Evolutionary conservation across 1,140 invertebrate species (phyloP), one percentile per base, ranked within the genome.

Genomic region (Drosophila serrata): DNA sequence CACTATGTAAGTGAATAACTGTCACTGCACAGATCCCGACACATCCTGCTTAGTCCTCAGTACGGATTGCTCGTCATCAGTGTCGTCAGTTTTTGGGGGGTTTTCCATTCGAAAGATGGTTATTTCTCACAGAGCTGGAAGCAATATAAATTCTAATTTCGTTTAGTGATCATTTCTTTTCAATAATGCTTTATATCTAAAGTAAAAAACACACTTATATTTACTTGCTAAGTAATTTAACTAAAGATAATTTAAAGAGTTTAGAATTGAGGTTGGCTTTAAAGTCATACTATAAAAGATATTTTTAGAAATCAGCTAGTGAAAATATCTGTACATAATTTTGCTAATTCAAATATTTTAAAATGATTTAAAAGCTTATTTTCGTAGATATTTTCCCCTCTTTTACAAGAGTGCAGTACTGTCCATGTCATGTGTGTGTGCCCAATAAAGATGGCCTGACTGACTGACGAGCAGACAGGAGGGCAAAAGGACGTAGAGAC

Each of bases 1-100:
- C 84, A 84, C 80, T 84, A 90, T 90, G 58, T 90, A 88, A 90
- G 85, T 90, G 85, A 84, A 88, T 88, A 79, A 77, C 64, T 79
- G 85, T 75, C 78, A 78, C 58, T 72, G 74, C 72, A 73, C 73
- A 82, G 75, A 67, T 67, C 73, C 74, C 56, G 59, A 70, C 53
- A 61, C 68, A 74, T 61, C 65, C 55, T 51, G 37, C 68, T 59
- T 31, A 68, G 51, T 48, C 53, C 19, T 31, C 13, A n/a, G 31
- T 59, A 17, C 33, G 37, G 48, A 74, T 74, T 45, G 37, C 49
- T 37, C 27, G 35, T 33, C 65, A 24, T 35, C 37, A 69, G 65
- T 37, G 65, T 35, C 31, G 29, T 13, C 13, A 27, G 11, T 7
- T 17, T 4, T n/a, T n/a, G n/a, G 15, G 24, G 27, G 15, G 15